Base-by-base conservation (phyloP, 2,888 invertebrate species). In the Perizoma flavofasciatum region DNA sequence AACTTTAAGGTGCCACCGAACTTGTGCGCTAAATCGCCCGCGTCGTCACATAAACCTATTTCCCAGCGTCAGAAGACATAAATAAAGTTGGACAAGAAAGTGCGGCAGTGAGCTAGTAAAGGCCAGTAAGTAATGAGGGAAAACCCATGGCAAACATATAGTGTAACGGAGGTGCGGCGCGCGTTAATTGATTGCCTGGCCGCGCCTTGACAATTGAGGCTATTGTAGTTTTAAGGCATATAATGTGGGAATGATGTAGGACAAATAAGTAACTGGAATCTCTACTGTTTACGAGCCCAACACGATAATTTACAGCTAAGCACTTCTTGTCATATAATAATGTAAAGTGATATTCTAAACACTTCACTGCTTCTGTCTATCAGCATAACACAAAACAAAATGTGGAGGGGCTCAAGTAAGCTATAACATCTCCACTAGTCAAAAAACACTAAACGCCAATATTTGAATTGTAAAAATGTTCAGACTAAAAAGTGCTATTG, bases 41-140 rank as follows among this genome's bases (percentile, higher is more conserved):
- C 61, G 62, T 61, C 62, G 59, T 54, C 58, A 71, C 65, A 69
- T 69, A 70, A 73, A 71, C 70, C 73, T 69, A 55, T 55, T 59
- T 57, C 47, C 61, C 45, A 58, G 48, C 55, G 58, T 62, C 58
- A 62, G 55, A 59, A 60, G 72, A 74, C 74, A 76, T 72, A 77
- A 74, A 72, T 76, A 64, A 66, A 66, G 61, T 70, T 69, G 64
- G 69, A 71, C 69, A 77, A 82, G 77, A 78, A 79, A 67, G 58
- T 66, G 69, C 73, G 78, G 73, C 74, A 71, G 75, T 65, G 58
- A 61, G 63, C 57, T 54, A 66, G 62, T 63, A 53, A 51, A 47
- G 82, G 82, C 78, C 82, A 85, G 87, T 88, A 87, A 90, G 89
- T 88, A 90, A 89, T 89, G 87, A 90, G 88, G 80, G 76, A 78